A percentile compares a stretch with the other conserved stretches of the same genome.
Evolutionary conservation across 2,113 vertebrate genomes (phyloP).

Genomic region (Suricata suricatta): DNA sequence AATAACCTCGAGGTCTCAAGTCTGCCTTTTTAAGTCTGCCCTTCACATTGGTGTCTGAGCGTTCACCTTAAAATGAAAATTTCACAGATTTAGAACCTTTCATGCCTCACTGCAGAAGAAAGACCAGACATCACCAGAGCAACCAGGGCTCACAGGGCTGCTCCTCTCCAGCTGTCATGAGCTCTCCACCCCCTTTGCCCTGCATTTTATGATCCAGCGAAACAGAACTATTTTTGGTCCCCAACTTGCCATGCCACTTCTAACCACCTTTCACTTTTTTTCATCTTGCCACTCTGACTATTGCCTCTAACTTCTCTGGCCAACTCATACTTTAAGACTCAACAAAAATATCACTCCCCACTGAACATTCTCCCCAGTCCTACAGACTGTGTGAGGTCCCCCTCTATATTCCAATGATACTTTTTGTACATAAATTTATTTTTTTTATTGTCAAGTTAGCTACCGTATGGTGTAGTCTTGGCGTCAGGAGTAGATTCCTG

Average conservation of each 20-base stretch:
- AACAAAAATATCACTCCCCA: not conserved
- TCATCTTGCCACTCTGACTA: not conserved
- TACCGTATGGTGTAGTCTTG: no score
- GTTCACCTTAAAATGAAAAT: not conserved
- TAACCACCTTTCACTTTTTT: no score
- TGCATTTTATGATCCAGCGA: not conserved
- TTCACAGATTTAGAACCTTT: not conserved
- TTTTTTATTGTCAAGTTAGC: no score
- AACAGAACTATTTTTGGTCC: not conserved
- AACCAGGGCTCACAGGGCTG: not conserved
- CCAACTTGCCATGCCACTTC: not conserved
- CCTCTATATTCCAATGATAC: not conserved
- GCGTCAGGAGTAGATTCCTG: no score
- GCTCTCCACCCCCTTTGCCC: rapidly evolving
- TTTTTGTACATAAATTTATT: not conserved
- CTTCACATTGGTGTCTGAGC: not conserved
- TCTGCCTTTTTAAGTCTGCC: not conserved
- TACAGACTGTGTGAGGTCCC: no score
- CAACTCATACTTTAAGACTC: not conserved
- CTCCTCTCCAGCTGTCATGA: not conserved
- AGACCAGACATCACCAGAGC: not conserved
- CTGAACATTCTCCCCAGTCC: not conserved
- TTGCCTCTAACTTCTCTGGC: not conserved
- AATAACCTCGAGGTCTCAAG: not conserved
- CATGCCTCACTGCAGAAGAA: not conserved